Evolutionary conservation across 2,797 vertebrate species (phyloP).

Genomic region (Takifugu rubripes): DNA sequence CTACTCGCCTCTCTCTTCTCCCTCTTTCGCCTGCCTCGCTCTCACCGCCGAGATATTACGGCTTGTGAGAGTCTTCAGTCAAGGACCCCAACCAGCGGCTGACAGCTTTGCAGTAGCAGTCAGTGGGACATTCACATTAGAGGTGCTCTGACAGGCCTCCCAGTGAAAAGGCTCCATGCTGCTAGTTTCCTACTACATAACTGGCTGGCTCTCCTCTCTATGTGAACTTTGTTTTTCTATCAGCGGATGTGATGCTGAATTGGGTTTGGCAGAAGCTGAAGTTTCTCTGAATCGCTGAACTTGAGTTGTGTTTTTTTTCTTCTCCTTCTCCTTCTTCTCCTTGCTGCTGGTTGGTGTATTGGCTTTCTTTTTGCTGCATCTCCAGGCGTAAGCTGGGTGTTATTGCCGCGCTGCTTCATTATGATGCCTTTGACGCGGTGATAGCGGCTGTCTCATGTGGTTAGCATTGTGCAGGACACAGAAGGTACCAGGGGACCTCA

Average conservation of each 20-base stretch:
- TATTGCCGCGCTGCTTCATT: conserved; percentile 53
- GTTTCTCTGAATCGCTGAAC: conserved; percentile 50
- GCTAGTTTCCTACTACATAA: conserved; percentile 38
- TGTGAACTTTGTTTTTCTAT: conserved; percentile 23
- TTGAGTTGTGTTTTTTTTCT: conserved; percentile 17
- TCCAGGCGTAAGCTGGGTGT: conserved; percentile 47
- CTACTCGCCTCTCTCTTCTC: conserved; percentile 42
- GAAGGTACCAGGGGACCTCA: conserved; percentile 66
- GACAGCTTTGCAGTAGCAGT: conserved; percentile 65
- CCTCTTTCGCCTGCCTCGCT: conserved; percentile 37
- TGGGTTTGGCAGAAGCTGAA: conserved; percentile 37
- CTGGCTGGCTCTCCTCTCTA: conserved; percentile 37
- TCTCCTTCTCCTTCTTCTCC: not conserved
- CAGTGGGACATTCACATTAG: conserved; percentile 64
- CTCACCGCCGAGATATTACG: conserved; percentile 45
- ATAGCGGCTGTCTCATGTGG: conserved; percentile 59
- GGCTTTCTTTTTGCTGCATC: conserved; percentile 52
- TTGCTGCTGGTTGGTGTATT: conserved; percentile 12
- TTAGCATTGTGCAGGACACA: conserved; percentile 62
- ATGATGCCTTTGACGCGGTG: conserved; percentile 60
- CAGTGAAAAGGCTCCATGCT: conserved; percentile 49
- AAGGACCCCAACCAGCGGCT: conserved; percentile 59
- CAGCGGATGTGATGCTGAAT: conserved; percentile 32
- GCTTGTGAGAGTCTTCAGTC: conserved; percentile 69
- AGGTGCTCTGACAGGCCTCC: conserved; percentile 51